A percentile compares a stretch with the other conserved stretches of the same genome.
Conservation (phyloP, 1,140 invertebrate species). For the Hormaphis cornu region DNA sequence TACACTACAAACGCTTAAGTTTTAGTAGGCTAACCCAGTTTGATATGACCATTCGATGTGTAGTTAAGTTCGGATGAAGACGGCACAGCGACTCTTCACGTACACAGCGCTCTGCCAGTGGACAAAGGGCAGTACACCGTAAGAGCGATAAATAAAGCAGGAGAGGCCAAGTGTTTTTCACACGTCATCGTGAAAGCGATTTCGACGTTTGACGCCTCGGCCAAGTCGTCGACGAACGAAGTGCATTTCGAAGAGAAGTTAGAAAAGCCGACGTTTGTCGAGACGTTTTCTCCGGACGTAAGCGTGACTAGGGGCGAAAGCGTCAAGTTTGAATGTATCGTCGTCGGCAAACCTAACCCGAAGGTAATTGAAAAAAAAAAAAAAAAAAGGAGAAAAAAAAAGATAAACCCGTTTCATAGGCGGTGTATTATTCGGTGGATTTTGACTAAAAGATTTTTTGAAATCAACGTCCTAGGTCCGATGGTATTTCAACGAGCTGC, state of each 20-base stretch:
- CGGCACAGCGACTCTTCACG: slow-evolving; percentile 51
- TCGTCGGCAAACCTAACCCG: slow-evolving; percentile 60
- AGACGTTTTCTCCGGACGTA: slow-evolving; percentile 52
- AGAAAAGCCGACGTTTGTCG: slow-evolving; percentile 54
- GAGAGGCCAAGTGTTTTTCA: slow-evolving; percentile 72
- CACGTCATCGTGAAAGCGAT: slow-evolving; percentile 59
- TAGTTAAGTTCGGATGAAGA: slow-evolving; percentile 41
- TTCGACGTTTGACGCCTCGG: slow-evolving; percentile 31
- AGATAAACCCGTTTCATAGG: too few relatives aligned
- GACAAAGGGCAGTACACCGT: slow-evolving; percentile 69
- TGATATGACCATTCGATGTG: neutral
- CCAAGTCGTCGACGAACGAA: slow-evolving; percentile 9
- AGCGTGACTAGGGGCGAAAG: slow-evolving; percentile 46
- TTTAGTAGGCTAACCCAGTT: neutral
- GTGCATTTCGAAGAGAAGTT: slow-evolving; percentile 50
- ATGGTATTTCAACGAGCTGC: slow-evolving; percentile 63
- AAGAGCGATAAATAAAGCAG: slow-evolving; percentile 58
- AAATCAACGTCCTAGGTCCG: slow-evolving; percentile 47
- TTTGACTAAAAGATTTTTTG: neutral
- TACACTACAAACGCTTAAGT: neutral
- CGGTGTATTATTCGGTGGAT: too few relatives aligned
- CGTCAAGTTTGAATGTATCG: slow-evolving; percentile 61
- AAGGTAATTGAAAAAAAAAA: too few relatives aligned
- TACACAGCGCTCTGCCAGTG: slow-evolving; percentile 49
- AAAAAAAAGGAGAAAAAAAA: neutral